These are phyloP conservation scores for Stenopsyche tienmushanensis DNA, from an alignment of 1,140 invertebrate species.

Conservation along the genomic window DNA sequence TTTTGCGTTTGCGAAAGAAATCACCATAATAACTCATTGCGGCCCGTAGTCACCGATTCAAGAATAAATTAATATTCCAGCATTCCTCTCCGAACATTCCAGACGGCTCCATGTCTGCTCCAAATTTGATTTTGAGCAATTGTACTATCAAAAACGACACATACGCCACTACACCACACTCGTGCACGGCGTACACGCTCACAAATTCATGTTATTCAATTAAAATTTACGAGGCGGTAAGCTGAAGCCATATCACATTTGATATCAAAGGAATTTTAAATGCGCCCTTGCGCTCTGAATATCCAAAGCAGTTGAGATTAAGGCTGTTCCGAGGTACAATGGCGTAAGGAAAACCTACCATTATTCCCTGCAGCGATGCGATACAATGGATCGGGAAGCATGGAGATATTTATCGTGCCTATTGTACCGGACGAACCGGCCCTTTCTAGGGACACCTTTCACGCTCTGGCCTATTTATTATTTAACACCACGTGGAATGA, in stretches of 20 bases:
- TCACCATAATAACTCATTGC: no score
- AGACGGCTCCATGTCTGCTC: no score
- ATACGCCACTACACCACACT: no score
- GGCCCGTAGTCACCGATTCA: no score
- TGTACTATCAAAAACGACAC: no score
- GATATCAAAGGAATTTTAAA: slow-evolving; percentile 36
- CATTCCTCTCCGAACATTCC: no score
- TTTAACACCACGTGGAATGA: background rate
- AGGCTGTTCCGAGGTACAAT: slow-evolving; percentile 22
- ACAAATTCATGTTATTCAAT: slow-evolving; percentile 26
- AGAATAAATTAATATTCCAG: no score
- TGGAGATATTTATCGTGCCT: slow-evolving; percentile 33
- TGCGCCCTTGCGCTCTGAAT: slow-evolving; percentile 16
- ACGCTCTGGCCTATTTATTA: background rate
- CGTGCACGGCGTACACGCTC: no score
- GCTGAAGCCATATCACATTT: slow-evolving; percentile 15
- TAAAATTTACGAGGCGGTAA: slow-evolving; percentile 10
- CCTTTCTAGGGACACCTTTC: background rate
- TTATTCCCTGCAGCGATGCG: slow-evolving; percentile 14
- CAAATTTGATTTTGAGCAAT: no score
- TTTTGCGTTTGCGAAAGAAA: no score
- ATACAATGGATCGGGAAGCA: slow-evolving; percentile 26
- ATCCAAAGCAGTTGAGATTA: slow-evolving; percentile 25
- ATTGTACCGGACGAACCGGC: slow-evolving; percentile 28
- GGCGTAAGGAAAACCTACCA: slow-evolving; percentile 13